Evolutionary conservation across 1,140 invertebrate genomes (phyloP).

Genomic region (Agrypnia vestita): DNA sequence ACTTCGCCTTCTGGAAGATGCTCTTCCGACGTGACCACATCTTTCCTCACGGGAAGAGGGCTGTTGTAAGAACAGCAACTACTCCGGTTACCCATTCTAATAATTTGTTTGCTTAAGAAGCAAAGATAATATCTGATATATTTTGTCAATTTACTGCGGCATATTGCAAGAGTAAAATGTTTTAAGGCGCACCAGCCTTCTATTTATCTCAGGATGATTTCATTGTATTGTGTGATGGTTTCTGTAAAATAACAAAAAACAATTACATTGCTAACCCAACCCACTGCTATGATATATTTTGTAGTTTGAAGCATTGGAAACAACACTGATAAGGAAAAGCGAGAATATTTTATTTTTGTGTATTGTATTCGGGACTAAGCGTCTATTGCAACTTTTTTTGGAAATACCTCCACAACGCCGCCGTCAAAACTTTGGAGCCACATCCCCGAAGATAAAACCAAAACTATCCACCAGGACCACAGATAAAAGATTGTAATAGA

Average conservation of each 20-base stretch:
- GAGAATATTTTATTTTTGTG: slow-evolving; percentile 3
- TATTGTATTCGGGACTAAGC: not conserved
- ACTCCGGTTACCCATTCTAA: slow-evolving; percentile 55
- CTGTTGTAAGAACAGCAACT: slow-evolving; percentile 62
- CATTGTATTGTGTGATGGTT: slow-evolving; percentile 37
- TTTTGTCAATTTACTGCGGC: slow-evolving; percentile 23
- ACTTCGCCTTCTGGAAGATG: slow-evolving; percentile 83
- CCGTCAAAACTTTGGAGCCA: slow-evolving; percentile 41
- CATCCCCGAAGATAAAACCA: slow-evolving; percentile 45
- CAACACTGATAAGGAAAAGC: not conserved
- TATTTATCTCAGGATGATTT: slow-evolving; percentile 32
- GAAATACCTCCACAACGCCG: slow-evolving; percentile 38
- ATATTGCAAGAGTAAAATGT: slow-evolving; percentile 34
- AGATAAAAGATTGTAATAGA: no score
- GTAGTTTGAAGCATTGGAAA: slow-evolving; percentile 2
- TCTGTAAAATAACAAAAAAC: slow-evolving; percentile 61
- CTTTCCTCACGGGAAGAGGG: slow-evolving; percentile 70
- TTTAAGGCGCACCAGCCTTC: slow-evolving; percentile 31
- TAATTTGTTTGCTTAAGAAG: slow-evolving; percentile 13
- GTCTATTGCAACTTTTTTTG: not conserved
- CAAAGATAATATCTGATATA: slow-evolving; percentile 37
- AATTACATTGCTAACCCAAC: slow-evolving; percentile 48
- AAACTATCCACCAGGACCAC: not conserved
- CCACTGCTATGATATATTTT: slow-evolving; percentile 22
- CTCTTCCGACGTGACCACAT: slow-evolving; percentile 73